Evolutionary conservation across 2,888 invertebrate species (phyloP).

Genomic region (Anagyrus pseudococci): DNA sequence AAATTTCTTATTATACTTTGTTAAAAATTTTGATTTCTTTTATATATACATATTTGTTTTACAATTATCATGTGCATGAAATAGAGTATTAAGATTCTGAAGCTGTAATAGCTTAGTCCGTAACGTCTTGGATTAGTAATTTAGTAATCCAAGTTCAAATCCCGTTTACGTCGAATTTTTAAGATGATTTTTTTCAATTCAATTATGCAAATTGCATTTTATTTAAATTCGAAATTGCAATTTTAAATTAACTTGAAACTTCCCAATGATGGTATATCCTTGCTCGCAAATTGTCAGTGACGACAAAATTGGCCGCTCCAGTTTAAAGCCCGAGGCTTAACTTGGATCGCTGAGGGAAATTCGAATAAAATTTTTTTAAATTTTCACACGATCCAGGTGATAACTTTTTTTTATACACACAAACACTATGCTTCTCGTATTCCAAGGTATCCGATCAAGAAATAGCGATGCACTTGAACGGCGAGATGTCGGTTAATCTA

Average conservation of each 20-base stretch:
- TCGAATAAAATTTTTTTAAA: background rate
- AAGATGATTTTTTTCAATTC: background rate
- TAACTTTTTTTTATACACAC: too few relatives aligned
- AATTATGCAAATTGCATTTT: background rate
- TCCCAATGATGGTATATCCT: slow-evolving; percentile 57
- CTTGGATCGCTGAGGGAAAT: slow-evolving; percentile 53
- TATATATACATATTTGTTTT: too few relatives aligned
- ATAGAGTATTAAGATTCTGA: background rate
- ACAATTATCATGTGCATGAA: too few relatives aligned
- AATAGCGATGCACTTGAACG: slow-evolving; percentile 56
- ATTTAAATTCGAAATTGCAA: background rate
- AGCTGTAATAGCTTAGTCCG: too few relatives aligned
- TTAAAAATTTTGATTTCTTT: too few relatives aligned
- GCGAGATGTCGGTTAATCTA: slow-evolving; percentile 50
- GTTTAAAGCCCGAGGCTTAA: slow-evolving; percentile 50
- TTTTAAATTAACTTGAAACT: slow-evolving; percentile 11
- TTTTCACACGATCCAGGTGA: background rate
- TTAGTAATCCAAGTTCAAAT: too few relatives aligned
- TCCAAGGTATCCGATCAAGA: slow-evolving; percentile 55
- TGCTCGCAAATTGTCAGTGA: slow-evolving; percentile 55
- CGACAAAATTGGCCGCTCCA: slow-evolving; percentile 52
- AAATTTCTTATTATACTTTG: too few relatives aligned
- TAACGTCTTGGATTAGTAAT: too few relatives aligned
- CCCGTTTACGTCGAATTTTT: too few relatives aligned
- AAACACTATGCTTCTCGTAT: background rate